Evolutionary conservation across 1,140 invertebrate genomes (phyloP).

Genomic region (Diuraphis noxia): DNA sequence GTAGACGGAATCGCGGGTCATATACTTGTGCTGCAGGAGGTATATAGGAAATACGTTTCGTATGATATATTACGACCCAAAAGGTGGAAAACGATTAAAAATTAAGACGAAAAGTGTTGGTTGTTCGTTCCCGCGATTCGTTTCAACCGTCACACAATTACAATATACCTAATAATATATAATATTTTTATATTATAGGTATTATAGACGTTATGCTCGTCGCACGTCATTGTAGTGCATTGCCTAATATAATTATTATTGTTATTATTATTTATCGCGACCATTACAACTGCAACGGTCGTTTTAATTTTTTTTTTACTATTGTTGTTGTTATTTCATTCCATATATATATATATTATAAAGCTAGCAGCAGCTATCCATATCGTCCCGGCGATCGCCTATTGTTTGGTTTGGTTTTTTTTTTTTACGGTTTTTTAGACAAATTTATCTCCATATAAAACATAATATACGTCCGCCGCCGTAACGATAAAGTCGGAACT

Average conservation of each 20-base stretch:
- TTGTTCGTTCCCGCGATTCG: background rate
- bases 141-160: background rate
- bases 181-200: too few species aligned
- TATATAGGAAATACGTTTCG: background rate
- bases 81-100: background rate
- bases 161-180: too few species aligned
- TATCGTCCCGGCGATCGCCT: background rate
- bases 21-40: background rate
- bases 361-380: background rate
- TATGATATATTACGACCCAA: background rate
- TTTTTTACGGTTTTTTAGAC: background rate
- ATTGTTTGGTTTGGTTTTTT: conserved; percentile 12
- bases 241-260: background rate
- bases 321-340: background rate
- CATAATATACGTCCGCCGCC: background rate
- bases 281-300: background rate
- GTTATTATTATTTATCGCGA: background rate
- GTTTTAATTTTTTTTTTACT: background rate
- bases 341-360: background rate
- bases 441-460: background rate
- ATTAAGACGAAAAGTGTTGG: background rate
- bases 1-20: background rate
- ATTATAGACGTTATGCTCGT: too few species aligned
- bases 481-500: background rate
- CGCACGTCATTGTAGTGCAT: too few species aligned